phyloP scores from a whole-genome alignment of 2,888 invertebrate genomes.

The Hemaris fuciformis region DNA sequence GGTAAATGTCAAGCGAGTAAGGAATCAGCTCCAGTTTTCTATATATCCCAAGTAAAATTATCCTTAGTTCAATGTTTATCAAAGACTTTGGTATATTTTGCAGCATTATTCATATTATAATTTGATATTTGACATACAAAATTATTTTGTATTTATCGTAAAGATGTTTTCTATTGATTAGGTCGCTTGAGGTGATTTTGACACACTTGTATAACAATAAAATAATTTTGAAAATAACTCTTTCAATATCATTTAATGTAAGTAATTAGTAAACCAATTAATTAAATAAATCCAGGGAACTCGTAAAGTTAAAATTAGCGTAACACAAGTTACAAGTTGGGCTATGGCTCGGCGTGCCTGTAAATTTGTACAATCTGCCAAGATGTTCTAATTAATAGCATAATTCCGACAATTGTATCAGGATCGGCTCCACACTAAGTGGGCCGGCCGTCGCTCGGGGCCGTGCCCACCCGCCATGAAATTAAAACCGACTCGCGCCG shows the following conservation, averaged over 20 bases:
- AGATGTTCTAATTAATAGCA: conserved; percentile 53
- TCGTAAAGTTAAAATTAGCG: conserved; percentile 35
- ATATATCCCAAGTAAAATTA: too few relatives aligned
- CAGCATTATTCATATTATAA: too few relatives aligned
- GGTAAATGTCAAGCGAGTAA: conserved; percentile 47
- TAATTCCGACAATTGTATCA: conserved; percentile 46
- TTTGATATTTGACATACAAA: too few relatives aligned
- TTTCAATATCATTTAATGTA: neutral
- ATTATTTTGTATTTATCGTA: too few relatives aligned
- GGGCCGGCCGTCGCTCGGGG: conserved; percentile 56
- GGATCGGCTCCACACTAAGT: conserved; percentile 55
- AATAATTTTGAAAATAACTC: too few relatives aligned
- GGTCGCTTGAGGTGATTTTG: too few relatives aligned
- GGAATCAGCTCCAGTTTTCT: conserved; percentile 45
- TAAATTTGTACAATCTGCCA: conserved; percentile 51
- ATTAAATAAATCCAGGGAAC: conserved; percentile 25
- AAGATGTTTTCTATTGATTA: too few relatives aligned
- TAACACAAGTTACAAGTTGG: conserved; percentile 36
- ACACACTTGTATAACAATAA: too few relatives aligned
- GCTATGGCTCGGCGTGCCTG: conserved; percentile 37
- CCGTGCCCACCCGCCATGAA: conserved; percentile 80
- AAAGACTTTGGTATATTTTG: too few relatives aligned
- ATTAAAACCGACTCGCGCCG: conserved; percentile 80
- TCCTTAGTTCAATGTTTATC: too few relatives aligned
- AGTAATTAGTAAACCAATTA: conserved; percentile 9